These are phyloP conservation scores for Acromyrmex heyeri DNA, from an alignment of 1,140 invertebrate genomes.

Conservation along the genomic window DNA sequence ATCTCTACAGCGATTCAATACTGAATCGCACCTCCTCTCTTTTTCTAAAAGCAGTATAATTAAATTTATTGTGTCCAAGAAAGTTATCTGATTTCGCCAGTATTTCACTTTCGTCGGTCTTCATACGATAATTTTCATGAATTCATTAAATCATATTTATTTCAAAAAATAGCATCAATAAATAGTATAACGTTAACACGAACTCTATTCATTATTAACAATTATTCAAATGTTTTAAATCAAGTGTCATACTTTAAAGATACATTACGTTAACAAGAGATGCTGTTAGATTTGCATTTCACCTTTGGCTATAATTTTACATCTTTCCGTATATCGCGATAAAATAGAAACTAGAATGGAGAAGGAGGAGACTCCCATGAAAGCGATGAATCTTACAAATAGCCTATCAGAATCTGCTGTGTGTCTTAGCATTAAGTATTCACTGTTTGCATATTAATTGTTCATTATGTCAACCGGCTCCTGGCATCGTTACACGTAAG, in stretches of 20 bases:
- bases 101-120: constrained; percentile 44
- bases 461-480: constrained; percentile 80
- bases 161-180: constrained; percentile 3
- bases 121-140: constrained; percentile 20
- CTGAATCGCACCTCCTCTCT: constrained; percentile 27
- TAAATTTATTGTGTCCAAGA: constrained; percentile 29
- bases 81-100: constrained; percentile 34
- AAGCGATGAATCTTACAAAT: constrained; percentile 57
- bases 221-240: neutral
- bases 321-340: neutral
- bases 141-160: constrained; percentile 23
- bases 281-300: constrained; percentile 1
- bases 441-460: constrained; percentile 86
- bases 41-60: constrained; percentile 58
- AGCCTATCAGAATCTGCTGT: constrained; percentile 80
- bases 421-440: constrained; percentile 84
- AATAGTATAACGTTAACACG: neutral
- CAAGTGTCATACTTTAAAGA: too few relatives aligned
- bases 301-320: neutral
- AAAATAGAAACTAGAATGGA: neutral
- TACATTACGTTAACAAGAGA: neutral
- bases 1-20: constrained; percentile 25
- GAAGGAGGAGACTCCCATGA: neutral
- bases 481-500: constrained; percentile 62
- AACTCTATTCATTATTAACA: neutral